These are phyloP conservation scores for Hydropotes inermis DNA, from an alignment of 2,113 vertebrate genomes.

Conservation along the genomic window DNA sequence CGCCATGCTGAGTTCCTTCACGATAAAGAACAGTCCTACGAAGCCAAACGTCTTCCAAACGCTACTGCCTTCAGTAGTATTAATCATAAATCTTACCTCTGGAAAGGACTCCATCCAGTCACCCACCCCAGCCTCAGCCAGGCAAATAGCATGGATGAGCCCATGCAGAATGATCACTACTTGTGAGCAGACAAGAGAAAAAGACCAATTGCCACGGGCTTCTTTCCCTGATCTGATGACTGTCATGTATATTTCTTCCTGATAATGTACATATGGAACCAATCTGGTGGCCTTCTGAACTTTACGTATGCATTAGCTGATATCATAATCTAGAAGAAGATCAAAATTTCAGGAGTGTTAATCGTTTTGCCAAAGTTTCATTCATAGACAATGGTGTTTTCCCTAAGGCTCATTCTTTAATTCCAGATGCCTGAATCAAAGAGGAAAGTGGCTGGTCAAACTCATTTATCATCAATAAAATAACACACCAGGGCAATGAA, in stretches of 20 bases:
- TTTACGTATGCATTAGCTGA: not conserved
- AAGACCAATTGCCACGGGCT: not conserved
- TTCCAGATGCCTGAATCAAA: constrained; percentile 4
- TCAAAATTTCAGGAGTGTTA: not conserved
- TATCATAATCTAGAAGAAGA: not conserved
- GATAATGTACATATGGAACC: not conserved
- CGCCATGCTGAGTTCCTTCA: not conserved
- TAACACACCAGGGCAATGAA: not conserved
- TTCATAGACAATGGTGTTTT: constrained; percentile 1
- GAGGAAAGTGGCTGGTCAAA: not conserved
- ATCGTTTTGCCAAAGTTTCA: constrained; percentile 22
- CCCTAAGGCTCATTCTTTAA: constrained; percentile 26
- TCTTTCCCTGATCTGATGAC: not conserved
- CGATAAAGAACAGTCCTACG: not conserved
- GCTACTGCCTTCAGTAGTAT: not conserved
- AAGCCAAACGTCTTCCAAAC: not conserved
- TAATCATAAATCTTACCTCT: not conserved
- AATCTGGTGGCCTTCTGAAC: not conserved
- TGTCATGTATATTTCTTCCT: rapidly evolving
- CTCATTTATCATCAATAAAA: constrained; percentile 28
- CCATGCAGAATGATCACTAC: not conserved
- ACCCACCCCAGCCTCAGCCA: not conserved
- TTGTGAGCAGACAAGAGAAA: not conserved
- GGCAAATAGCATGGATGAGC: not conserved
- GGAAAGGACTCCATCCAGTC: not conserved